A percentile compares a stretch with the other conserved stretches of the same genome.
Conservation (phyloP, 2,797 vertebrate species). For the Avahi laniger region DNA sequence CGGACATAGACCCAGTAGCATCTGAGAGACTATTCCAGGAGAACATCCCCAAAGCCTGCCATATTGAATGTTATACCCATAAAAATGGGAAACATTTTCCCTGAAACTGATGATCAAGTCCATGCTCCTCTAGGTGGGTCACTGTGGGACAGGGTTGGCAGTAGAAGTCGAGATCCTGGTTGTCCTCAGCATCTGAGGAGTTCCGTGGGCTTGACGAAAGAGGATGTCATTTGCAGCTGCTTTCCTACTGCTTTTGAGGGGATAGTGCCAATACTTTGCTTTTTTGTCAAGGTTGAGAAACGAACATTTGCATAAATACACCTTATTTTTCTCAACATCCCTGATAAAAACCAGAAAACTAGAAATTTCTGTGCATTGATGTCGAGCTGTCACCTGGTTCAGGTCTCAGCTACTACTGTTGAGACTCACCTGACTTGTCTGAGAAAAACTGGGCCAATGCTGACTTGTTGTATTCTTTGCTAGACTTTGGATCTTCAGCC, state of each 20-base stretch:
- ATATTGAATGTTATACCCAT: neutral
- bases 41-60: neutral
- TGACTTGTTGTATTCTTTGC: slow-evolving; percentile 21
- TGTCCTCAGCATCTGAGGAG: neutral
- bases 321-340: neutral
- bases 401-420: neutral
- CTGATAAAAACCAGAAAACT: neutral
- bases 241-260: neutral
- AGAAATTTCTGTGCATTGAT: neutral
- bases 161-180: neutral
- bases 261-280: neutral
- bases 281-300: neutral
- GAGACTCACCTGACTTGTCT: neutral
- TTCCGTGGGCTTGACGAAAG: neutral
- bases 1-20: neutral
- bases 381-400: neutral
- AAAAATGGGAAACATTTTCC: neutral
- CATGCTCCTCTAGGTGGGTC: fast-evolving
- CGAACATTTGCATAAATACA: neutral
- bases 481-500: slow-evolving; percentile 90
- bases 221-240: neutral
- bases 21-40: neutral
- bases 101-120: neutral
- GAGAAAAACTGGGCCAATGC: neutral
- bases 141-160: neutral